Conservation (phyloP, 1,140 invertebrate genomes). For the Medauroidea extradentata region DNA sequence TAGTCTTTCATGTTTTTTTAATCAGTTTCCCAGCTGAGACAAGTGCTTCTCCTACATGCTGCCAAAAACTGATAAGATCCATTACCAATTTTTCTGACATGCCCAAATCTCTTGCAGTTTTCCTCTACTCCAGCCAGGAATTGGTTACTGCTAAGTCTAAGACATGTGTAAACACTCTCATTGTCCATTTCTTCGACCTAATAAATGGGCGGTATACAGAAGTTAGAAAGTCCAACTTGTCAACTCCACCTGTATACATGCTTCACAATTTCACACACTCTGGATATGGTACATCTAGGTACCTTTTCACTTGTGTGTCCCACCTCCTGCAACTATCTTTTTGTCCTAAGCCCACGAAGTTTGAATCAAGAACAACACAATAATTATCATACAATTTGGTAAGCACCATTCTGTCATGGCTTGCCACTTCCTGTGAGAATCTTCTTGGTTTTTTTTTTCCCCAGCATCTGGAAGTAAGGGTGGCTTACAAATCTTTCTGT, state of each 20-base stretch:
- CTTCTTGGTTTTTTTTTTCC: constrained; percentile 23
- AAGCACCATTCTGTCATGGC: constrained; percentile 20
- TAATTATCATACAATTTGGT: constrained; percentile 21
- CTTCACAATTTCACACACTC: constrained; percentile 39
- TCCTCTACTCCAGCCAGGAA: constrained; percentile 31
- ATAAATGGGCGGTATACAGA: no score
- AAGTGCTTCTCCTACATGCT: constrained; percentile 12
- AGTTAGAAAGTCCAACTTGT: constrained; percentile 11
- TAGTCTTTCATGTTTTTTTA: constrained; percentile 6
- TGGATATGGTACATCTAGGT: constrained; percentile 33
- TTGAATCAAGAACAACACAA: constrained; percentile 12
- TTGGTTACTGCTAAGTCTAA: constrained; percentile 27
- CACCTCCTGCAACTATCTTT: constrained; percentile 25
- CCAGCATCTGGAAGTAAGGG: constrained; percentile 35
- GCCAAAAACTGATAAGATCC: constrained; percentile 13
- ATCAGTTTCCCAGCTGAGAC: not conserved
- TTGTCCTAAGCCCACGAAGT: constrained; percentile 17
- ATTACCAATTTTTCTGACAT: constrained; percentile 3
- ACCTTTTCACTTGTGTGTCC: constrained; percentile 32
- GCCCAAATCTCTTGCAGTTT: constrained; percentile 5
- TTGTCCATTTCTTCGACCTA: no score
- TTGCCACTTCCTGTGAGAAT: not conserved
- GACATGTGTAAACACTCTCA: constrained; percentile 31
- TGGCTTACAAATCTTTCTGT: constrained; percentile 25
- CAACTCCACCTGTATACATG: constrained; percentile 40